A percentile compares a stretch with the other conserved stretches of the same genome.
Conservation (phyloP, 2,797 vertebrate genomes). For the Enteromius viviparus region DNA sequence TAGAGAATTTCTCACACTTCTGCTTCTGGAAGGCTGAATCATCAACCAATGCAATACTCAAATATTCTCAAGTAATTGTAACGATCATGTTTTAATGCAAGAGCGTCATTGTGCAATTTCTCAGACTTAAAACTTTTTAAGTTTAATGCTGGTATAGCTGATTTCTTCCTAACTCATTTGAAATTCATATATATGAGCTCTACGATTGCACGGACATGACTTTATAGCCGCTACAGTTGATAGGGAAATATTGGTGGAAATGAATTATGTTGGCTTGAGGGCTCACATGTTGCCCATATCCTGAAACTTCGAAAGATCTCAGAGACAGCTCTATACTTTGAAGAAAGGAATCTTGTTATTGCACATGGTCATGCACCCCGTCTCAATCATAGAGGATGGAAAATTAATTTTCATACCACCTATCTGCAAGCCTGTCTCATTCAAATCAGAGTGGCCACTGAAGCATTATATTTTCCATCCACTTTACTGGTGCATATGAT, state of each 20-base stretch:
- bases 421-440: conserved; percentile 63
- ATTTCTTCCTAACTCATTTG: conserved; percentile 34
- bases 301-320: conserved; percentile 30
- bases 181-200: conserved; percentile 7
- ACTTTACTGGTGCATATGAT: conserved; percentile 55
- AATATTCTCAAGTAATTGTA: background rate
- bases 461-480: conserved; percentile 66
- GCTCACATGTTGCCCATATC: conserved; percentile 14
- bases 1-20: conserved; percentile 4
- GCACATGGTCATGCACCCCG: conserved; percentile 19
- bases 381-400: conserved; percentile 60
- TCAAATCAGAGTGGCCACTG: conserved; percentile 68
- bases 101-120: background rate
- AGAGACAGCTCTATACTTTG: conserved; percentile 2
- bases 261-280: conserved; percentile 26
- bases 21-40: conserved; percentile 7
- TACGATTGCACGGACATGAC: conserved; percentile 27
- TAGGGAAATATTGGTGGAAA: conserved; percentile 40
- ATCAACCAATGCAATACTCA: background rate
- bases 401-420: conserved; percentile 69
- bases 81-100: conserved; percentile 1
- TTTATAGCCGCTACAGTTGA: conserved; percentile 18
- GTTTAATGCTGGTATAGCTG: background rate
- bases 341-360: conserved; percentile 11
- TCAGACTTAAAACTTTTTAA: background rate